Percentiles rank a stretch among this genome's conserved stretches.
phyloP scores from a whole-genome alignment of 2,888 invertebrate species.

The Eupithecia subumbrata region DNA sequence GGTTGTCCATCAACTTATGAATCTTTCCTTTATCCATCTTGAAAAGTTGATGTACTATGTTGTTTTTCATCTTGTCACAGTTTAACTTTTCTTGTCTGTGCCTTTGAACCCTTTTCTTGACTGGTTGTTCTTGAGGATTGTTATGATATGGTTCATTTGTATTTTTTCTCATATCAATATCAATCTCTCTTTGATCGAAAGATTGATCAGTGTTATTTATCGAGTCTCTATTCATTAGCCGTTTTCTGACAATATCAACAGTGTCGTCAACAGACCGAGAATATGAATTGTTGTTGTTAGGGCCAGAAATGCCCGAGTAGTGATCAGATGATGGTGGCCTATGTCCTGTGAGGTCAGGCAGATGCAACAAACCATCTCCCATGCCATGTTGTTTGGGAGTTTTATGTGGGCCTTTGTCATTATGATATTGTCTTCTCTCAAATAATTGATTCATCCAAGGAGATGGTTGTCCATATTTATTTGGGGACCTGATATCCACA shows the following conservation, averaged over 20 bases:
- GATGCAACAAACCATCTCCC: conserved; percentile 50
- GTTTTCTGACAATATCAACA: conserved; percentile 73
- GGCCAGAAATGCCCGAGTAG: conserved; percentile 65
- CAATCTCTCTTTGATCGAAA: conserved; percentile 47
- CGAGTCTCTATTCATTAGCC: conserved; percentile 68
- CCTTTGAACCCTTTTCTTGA: conserved; percentile 59
- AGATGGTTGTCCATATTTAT: conserved; percentile 48
- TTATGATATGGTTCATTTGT: conserved; percentile 40
- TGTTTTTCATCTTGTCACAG: conserved; percentile 77
- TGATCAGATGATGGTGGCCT: conserved; percentile 79
- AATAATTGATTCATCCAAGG: conserved; percentile 56
- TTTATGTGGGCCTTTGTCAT: conserved; percentile 55
- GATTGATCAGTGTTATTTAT: conserved; percentile 50
- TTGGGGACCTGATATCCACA: conserved; percentile 64
- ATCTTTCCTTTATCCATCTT: conserved; percentile 81
- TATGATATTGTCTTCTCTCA: conserved; percentile 50
- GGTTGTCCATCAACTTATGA: conserved; percentile 78
- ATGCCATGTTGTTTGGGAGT: conserved; percentile 51
- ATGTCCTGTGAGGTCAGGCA: conserved; percentile 67
- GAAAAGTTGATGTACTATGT: conserved; percentile 79
- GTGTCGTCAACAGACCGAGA: conserved; percentile 77
- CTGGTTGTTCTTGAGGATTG: conserved; percentile 57
- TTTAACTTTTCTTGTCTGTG: conserved; percentile 57
- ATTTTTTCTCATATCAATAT: conserved; percentile 47
- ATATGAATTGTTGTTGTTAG: conserved; percentile 70